Percentiles rank a stretch among this genome's conserved stretches.
These are phyloP conservation scores for Pseudochirops corinnae DNA, from an alignment of 2,797 vertebrate species.

Conservation along the genomic window DNA sequence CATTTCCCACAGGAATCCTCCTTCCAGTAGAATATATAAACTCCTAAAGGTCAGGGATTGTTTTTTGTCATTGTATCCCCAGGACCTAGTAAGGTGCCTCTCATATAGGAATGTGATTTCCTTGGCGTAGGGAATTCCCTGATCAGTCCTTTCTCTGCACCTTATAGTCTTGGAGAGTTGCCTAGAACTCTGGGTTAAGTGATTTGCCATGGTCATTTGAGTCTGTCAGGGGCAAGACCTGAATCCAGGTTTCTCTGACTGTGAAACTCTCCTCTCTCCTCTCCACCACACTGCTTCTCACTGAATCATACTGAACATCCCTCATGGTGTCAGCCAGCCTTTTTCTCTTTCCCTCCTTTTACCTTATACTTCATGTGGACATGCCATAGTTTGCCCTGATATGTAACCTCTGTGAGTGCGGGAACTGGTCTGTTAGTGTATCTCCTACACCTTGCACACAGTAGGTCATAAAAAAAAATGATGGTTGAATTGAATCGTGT, in stretches of 20 bases:
- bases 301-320: neutral
- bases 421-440: neutral
- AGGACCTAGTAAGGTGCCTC: neutral
- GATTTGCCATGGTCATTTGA: neutral
- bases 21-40: neutral
- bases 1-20: neutral
- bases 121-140: neutral
- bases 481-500: neutral
- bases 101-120: neutral
- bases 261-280: neutral
- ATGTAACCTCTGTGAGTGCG: neutral
- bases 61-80: neutral
- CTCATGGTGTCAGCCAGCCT: neutral
- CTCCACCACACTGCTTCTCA: neutral
- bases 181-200: neutral
- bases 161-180: neutral
- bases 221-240: neutral
- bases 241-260: neutral
- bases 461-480: neutral
- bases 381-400: neutral
- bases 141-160: neutral
- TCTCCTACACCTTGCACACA: neutral
- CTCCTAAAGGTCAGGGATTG: neutral
- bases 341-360: neutral
- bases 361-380: neutral